Base-by-base conservation (phyloP, 1,140 invertebrate genomes). In the Lordiphosa mommai region DNA sequence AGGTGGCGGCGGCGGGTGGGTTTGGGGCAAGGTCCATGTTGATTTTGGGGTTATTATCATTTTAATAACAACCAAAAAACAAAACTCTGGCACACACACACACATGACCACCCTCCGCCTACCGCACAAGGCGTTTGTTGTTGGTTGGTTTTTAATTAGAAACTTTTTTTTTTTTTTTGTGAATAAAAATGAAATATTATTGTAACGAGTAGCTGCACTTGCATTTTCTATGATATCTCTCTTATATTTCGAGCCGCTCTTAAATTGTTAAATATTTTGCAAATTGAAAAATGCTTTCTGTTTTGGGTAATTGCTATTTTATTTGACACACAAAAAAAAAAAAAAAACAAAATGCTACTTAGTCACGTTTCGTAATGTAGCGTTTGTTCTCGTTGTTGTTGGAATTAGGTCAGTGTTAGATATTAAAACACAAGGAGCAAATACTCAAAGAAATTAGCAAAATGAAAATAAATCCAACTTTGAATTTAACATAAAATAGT, bases 1-100 rank as follows among this genome's bases (percentile, higher is more conserved):
- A 20, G 2, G 9, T 7, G 17, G 27, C 1, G 8, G 1, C 5
- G 4, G 30, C 7, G 27, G 2, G 16, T 9, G 16, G 7, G 27
- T 27, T 33, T 16, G 33, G 37, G 23, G 14, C 13, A 27, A 20
- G 49, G 50, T 33, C 64, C 65, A 71, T 79, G 73, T 64, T 68
- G 63, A 58, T 79, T 79, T 66, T 80, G 72, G 52, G 74, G 74
- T 61, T 79, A 79, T 79, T 80, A 80, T 79, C 65, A 80, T 79
- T 79, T 79, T 74, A 73, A 80, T 80, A 80, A 79, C 70, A 79
- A 73, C 74, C 59, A 37, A 51, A 80, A 64, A 70, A 79, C 72
- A 80, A 68, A 64, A 59, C 32, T 16, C 34, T 27, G 30, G 12
- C 63, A 38, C 32, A 41, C 52, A 20, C 9, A 47, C 16, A 14